These are phyloP conservation scores for Ophion obscuratus DNA, from an alignment of 2,888 invertebrate genomes.

Conservation along the genomic window DNA sequence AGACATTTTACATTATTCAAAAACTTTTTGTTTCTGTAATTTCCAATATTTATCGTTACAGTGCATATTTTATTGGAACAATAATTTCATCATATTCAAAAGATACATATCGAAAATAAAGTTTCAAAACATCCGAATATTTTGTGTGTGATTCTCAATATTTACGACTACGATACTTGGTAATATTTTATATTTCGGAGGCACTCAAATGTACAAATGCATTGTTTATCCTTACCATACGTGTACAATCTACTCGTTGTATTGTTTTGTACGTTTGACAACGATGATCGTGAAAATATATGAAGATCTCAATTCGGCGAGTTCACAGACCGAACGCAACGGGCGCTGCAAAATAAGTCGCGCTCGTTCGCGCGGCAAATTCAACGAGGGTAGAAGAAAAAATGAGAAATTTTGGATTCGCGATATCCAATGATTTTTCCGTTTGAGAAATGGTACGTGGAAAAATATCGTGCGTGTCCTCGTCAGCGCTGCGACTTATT, in stretches of 20 bases:
- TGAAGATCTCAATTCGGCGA: neutral
- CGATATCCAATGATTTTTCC: neutral
- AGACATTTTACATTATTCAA: too few relatives aligned
- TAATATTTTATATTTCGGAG: slow-evolving; percentile 10
- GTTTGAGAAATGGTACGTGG: neutral
- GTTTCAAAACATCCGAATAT: neutral
- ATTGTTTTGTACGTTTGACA: neutral
- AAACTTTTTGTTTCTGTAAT: too few relatives aligned
- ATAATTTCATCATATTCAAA: neutral
- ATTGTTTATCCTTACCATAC: neutral
- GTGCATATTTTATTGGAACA: neutral
- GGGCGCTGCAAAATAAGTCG: neutral
- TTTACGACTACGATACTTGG: neutral
- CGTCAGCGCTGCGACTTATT: neutral
- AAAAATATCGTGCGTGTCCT: neutral
- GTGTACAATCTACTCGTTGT: neutral
- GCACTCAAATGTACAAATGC: slow-evolving; percentile 20
- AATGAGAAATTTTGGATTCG: neutral
- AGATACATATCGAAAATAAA: neutral
- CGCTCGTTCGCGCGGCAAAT: neutral
- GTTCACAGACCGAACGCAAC: slow-evolving; percentile 4
- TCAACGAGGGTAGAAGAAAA: neutral
- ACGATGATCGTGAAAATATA: neutral
- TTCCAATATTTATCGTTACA: too few relatives aligned
- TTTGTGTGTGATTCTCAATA: neutral